phyloP scores from a whole-genome alignment of 2,113 vertebrate species.

The Oreamnos americanus region DNA sequence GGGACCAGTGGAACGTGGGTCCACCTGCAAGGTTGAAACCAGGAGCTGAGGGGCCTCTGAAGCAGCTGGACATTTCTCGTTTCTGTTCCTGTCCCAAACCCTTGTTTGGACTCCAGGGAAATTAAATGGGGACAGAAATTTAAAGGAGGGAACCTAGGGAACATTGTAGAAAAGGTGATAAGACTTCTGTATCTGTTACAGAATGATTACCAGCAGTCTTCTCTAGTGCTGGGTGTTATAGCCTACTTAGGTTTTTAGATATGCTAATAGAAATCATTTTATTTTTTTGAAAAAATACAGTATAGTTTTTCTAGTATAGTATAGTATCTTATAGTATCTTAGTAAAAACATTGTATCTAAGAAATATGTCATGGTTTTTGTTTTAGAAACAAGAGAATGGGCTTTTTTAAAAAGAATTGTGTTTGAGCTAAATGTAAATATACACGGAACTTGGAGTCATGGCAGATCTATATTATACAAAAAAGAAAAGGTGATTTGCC shows the following conservation, averaged over 20 bases:
- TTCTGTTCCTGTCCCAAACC: not conserved
- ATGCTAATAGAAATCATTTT: not conserved
- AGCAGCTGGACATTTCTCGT: not conserved
- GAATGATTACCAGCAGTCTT: not conserved
- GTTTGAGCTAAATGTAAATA: not conserved
- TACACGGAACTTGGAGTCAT: not conserved
- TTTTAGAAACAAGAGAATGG: slow-evolving; percentile 12
- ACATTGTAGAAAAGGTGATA: not conserved
- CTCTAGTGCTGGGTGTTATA: not conserved
- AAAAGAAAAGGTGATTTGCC: not conserved
- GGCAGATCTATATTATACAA: not conserved
- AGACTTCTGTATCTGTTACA: not conserved
- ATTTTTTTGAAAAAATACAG: not conserved
- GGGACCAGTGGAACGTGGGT: not conserved
- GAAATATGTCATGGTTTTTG: not conserved
- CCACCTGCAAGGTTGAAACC: not conserved
- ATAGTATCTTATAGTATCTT: not conserved
- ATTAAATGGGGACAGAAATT: not conserved
- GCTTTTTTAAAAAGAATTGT: not conserved
- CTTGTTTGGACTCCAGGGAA: not conserved
- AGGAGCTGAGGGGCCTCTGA: not conserved
- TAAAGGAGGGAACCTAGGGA: not conserved
- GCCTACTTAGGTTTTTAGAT: not conserved
- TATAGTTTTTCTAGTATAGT: too few species aligned
- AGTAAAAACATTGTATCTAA: not conserved